These are phyloP conservation scores for Chaunax sp. DNA, from an alignment of 2,797 vertebrate genomes.

Conservation along the genomic window DNA sequence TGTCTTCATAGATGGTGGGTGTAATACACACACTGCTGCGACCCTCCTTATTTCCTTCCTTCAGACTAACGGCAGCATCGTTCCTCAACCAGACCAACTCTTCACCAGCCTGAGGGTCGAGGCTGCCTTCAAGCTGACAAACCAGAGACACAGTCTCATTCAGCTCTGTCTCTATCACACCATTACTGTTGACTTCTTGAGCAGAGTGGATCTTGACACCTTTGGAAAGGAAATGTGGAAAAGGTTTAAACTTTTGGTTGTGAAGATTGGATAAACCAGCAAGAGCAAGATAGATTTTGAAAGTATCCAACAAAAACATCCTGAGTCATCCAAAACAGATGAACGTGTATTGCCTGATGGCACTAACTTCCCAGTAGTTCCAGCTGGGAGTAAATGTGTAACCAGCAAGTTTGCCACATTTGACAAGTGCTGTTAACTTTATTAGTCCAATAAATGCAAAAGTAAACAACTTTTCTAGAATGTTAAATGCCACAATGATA, in stretches of 20 bases:
- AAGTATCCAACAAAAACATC: too few relatives aligned
- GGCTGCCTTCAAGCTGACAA: conserved; percentile 50
- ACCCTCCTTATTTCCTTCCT: conserved; percentile 82
- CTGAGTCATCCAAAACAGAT: too few relatives aligned
- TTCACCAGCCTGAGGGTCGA: conserved; percentile 6
- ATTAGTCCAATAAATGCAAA: too few relatives aligned
- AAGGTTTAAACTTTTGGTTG: not conserved
- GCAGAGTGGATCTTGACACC: conserved; percentile 54
- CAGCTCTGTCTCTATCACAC: conserved; percentile 55
- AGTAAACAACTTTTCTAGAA: too few relatives aligned
- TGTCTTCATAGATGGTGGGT: conserved; percentile 79
- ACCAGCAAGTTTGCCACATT: too few relatives aligned
- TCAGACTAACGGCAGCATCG: conserved; percentile 70
- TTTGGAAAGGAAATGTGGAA: conserved; percentile 6
- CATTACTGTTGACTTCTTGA: conserved; percentile 9
- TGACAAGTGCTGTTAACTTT: too few relatives aligned
- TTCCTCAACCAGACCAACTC: conserved; percentile 91
- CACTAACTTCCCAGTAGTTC: too few relatives aligned
- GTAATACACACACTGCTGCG: conserved; percentile 87
- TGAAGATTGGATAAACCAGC: too few relatives aligned
- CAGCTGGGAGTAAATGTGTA: too few relatives aligned
- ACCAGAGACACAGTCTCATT: conserved; percentile 69
- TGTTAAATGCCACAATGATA: too few relatives aligned
- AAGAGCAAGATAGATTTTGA: not conserved
- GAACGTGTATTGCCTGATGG: too few relatives aligned